Percentiles rank a stretch among this genome's conserved stretches.
Conservation (phyloP, 1,140 invertebrate genomes). For the Apis laboriosa region DNA sequence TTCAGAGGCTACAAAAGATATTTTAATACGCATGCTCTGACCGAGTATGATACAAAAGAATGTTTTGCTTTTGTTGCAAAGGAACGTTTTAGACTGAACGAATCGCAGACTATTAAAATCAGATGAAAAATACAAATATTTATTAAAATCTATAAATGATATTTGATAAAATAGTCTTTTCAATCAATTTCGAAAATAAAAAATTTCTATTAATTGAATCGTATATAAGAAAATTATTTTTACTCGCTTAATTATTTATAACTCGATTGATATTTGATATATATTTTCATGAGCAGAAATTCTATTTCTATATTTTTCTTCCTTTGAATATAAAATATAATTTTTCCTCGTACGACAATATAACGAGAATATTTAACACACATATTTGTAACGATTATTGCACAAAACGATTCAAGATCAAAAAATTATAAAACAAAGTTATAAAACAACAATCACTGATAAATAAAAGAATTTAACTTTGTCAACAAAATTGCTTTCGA, state of each 20-base stretch:
- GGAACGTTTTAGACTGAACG: conserved; percentile 9
- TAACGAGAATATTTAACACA: background rate
- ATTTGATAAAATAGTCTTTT: background rate
- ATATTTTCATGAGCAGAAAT: background rate
- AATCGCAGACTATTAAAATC: background rate
- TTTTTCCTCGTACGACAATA: background rate
- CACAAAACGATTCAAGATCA: background rate
- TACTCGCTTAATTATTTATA: no score
- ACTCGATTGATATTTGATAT: no score
- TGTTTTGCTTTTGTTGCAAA: conserved; percentile 13
- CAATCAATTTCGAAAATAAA: background rate
- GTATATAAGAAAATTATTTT: no score
- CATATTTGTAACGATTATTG: background rate
- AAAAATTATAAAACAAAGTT: background rate
- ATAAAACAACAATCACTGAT: background rate
- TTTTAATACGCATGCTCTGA: conserved; percentile 22
- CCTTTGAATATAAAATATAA: background rate
- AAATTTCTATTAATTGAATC: no score
- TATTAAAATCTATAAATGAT: background rate
- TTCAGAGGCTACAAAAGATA: conserved; percentile 35
- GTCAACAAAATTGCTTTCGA: background rate
- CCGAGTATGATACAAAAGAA: conserved; percentile 20
- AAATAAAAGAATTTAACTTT: background rate
- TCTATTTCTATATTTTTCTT: background rate
- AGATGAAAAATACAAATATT: conserved; percentile 1